Base-by-base conservation (phyloP, 1,140 invertebrate species). In the Eurosta solidaginis region DNA sequence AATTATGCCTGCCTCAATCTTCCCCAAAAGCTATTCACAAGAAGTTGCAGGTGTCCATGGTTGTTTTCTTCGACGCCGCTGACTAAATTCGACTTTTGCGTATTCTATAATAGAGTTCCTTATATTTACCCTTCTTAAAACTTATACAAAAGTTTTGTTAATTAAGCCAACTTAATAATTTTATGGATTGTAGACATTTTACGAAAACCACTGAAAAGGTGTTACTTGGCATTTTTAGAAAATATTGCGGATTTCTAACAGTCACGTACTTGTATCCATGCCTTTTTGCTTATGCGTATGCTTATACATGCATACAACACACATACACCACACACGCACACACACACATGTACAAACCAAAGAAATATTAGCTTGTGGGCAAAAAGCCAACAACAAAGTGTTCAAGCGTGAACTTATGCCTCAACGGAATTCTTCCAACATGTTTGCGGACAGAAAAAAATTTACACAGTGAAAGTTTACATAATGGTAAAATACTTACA, bases 91-190 rank as follows among this genome's bases (percentile, higher is more conserved):
- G n/a, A n/a, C n/a, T n/a, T n/a, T n/a, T n/a, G n/a, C n/a, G n/a
- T n/a, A n/a, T n/a, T n/a, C n/a, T n/a, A n/a, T n/a, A n/a, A n/a
- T n/a, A n/a, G n/a, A n/a, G n/a, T n/a, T n/a, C n/a, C n/a, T n/a
- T n/a, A n/a, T 52, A 59, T 29, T 59, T 59, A 29, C 25, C 1
- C 5, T 29, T 17, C 12, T 40, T 33, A n/a, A n/a, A n/a, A 36
- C 29, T 63, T 63, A 63, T n/a, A n/a, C n/a, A n/a, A n/a, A 63
- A 20, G 9, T 20, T 40, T 6, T 40, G 17, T 40, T 6, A 36
- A 68, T 68, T 68, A 68, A 68, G 33, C 33, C 33, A 68, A 68
- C 33, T 68, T 42, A 68, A 68, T 68, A n/a, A 68, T 68, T 68
- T 68, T 20, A 22, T 68, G 36, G 59, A 36, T 63, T 36, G 33